Evolutionary conservation across 2,888 invertebrate genomes (phyloP).

Genomic region (Monopis laevigella): DNA sequence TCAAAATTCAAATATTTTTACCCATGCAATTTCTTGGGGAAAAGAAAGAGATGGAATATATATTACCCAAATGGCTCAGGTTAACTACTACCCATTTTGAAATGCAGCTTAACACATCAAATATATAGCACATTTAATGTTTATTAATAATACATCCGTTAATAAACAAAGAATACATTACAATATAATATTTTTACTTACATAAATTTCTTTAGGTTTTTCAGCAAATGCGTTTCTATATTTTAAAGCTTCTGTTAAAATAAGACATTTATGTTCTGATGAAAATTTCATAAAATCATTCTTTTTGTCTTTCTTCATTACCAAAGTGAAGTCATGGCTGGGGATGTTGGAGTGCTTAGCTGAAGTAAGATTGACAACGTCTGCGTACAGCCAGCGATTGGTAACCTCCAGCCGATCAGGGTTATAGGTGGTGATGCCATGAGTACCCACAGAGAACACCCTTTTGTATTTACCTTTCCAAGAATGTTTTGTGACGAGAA

Average conservation of each 20-base stretch:
- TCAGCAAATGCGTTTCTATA: constrained; percentile 83
- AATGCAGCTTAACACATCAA: no score
- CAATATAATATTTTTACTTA: constrained; percentile 51
- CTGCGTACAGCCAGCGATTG: constrained; percentile 90
- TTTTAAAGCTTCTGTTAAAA: constrained; percentile 90
- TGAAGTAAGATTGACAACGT: constrained; percentile 78
- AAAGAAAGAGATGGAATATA: no score
- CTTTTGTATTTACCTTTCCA: constrained; percentile 99
- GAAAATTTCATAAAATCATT: constrained; percentile 95
- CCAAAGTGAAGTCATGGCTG: constrained; percentile 78
- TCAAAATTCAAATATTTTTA: no score
- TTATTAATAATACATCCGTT: no score
- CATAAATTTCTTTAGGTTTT: constrained; percentile 80
- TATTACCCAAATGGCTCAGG: no score
- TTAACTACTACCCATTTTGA: no score
- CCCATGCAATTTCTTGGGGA: no score
- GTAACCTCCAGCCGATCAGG: constrained; percentile 73
- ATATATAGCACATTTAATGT: no score
- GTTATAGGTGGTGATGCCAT: constrained; percentile 97
- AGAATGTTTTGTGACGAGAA: constrained; percentile 96
- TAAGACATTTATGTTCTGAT: constrained; percentile 91
- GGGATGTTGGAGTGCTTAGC: constrained; percentile 64
- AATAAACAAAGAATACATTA: no score
- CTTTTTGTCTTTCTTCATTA: constrained; percentile 90
- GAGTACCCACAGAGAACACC: constrained; percentile 95